These are phyloP conservation scores for Chelon auratus DNA, from an alignment of 2,797 vertebrate genomes.

Conservation along the genomic window DNA sequence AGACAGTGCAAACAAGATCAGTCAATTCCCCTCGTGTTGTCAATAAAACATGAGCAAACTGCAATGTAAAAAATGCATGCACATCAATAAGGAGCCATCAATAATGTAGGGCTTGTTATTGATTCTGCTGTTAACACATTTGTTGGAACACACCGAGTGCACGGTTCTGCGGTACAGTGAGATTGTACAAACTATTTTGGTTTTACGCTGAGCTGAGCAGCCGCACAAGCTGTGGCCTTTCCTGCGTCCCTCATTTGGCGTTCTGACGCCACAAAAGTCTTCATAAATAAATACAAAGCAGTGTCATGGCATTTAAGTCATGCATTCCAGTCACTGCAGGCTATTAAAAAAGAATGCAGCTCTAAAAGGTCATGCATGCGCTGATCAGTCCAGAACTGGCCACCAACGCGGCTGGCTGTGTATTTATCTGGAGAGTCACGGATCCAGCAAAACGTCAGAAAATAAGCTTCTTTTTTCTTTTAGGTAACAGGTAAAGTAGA, in stretches of 20 bases:
- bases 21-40: constrained; percentile 37
- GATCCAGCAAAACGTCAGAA: background rate
- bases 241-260: constrained; percentile 33
- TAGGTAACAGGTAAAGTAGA: background rate
- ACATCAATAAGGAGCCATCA: constrained; percentile 67
- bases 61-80: constrained; percentile 59
- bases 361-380: constrained; percentile 64
- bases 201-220: constrained; percentile 14
- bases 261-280: constrained; percentile 23
- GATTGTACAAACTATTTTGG: constrained; percentile 25
- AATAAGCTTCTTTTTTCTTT: background rate
- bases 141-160: constrained; percentile 40
- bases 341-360: constrained; percentile 41
- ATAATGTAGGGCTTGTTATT: constrained; percentile 67
- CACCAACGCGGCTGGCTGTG: background rate
- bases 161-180: constrained; percentile 6
- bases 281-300: constrained; percentile 41
- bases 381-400: constrained; percentile 31
- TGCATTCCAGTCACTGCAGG: constrained; percentile 40
- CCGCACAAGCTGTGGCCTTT: constrained; percentile 20
- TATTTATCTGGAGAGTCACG: constrained; percentile 8
- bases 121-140: constrained; percentile 57
- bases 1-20: constrained; percentile 32
- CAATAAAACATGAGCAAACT: constrained; percentile 66
- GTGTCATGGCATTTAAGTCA: constrained; percentile 62